A percentile compares a stretch with the other conserved stretches of the same genome.
phyloP scores from a whole-genome alignment of 2,113 vertebrate genomes.

The Merops nubicus region DNA sequence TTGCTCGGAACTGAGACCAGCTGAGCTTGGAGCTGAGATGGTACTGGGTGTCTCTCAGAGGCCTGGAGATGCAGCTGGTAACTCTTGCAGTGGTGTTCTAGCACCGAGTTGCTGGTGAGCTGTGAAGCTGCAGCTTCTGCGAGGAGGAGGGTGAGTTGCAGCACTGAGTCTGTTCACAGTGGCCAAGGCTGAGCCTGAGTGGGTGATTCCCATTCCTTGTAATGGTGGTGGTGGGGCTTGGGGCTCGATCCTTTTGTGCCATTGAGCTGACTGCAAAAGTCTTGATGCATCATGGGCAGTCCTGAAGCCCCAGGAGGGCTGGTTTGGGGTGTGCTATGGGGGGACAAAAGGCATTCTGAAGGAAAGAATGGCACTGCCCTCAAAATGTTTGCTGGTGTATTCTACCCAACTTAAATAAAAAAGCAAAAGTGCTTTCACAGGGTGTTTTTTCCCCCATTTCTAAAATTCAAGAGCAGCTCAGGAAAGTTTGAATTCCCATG shows the following conservation, averaged over 20 bases:
- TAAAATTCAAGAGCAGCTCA: background rate
- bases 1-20: background rate
- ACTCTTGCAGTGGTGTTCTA: background rate
- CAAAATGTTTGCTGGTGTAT: background rate
- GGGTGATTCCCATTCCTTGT: background rate
- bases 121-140: background rate
- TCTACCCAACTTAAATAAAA: background rate
- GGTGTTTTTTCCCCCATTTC: background rate
- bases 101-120: background rate
- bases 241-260: rapidly evolving
- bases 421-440: background rate
- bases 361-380: background rate
- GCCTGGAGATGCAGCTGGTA: background rate
- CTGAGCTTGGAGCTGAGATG: background rate
- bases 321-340: background rate
- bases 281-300: background rate
- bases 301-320: background rate
- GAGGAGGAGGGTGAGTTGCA: background rate
- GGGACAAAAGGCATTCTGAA: background rate
- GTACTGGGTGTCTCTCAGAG: rapidly evolving
- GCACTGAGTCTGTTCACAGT: rapidly evolving
- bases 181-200: background rate
- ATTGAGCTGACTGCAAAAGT: background rate
- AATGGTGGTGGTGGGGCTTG: background rate
- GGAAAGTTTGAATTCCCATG: background rate